Conservation (phyloP, 1,140 invertebrate species). For the Caenorhabditis elegans region DNA sequence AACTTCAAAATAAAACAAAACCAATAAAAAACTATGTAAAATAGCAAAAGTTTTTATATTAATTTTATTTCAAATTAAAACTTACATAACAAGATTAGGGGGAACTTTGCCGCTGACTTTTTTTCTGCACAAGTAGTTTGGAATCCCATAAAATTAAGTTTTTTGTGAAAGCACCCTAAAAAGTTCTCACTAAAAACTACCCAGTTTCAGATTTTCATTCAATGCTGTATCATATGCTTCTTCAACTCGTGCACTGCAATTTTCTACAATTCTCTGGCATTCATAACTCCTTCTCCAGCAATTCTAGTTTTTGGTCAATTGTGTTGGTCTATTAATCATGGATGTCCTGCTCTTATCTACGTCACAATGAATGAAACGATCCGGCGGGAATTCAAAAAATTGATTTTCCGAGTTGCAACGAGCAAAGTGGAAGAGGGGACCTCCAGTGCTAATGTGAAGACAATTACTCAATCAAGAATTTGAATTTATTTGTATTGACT, state of each 20-base stretch:
- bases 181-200: no score
- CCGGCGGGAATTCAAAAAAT: conserved; percentile 19
- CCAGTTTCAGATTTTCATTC: conserved; percentile 23
- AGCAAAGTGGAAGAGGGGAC: neutral
- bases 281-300: conserved; percentile 15
- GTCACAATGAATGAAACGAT: conserved; percentile 6
- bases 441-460: neutral
- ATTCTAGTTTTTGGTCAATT: conserved; percentile 36
- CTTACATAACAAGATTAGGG: no score
- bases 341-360: conserved; percentile 33
- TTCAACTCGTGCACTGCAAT: conserved; percentile 37
- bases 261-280: conserved; percentile 29
- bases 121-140: no score
- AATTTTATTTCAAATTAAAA: no score
- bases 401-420: neutral
- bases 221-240: conserved; percentile 36
- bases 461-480: no score
- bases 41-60: no score
- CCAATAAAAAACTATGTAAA: no score
- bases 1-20: no score
- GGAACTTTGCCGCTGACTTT: no score
- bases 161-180: no score
- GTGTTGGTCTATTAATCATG: conserved; percentile 34
- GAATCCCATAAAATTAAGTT: no score
- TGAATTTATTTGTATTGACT: no score